Conservation (phyloP, 1,140 invertebrate species). For the Archivesica marissinica region DNA sequence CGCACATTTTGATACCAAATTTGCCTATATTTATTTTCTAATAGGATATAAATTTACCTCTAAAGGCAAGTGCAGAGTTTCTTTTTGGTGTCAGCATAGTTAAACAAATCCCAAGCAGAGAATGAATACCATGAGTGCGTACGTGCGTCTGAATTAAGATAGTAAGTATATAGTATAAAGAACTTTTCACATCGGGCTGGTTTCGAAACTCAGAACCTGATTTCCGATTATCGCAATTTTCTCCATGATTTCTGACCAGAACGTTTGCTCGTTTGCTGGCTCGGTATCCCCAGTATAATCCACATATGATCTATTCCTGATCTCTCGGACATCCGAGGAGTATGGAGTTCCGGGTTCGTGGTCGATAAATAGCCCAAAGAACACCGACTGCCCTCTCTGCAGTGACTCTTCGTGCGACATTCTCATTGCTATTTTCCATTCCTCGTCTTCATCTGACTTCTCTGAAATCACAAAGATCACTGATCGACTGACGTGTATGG, state of each 20-base stretch:
- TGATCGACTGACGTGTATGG: constrained; percentile 26
- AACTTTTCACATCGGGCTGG: background rate
- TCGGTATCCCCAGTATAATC: constrained; percentile 34
- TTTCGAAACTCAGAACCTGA: background rate
- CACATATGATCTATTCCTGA: constrained; percentile 15
- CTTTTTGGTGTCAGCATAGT: background rate
- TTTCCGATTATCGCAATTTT: background rate
- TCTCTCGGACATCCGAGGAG: constrained; percentile 13
- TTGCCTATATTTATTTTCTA: no score
- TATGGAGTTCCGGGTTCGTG: background rate
- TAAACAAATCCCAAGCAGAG: background rate
- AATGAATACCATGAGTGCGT: background rate
- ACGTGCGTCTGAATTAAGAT: background rate
- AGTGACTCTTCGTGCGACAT: constrained; percentile 46
- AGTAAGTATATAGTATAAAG: background rate
- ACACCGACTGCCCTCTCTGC: constrained; percentile 13
- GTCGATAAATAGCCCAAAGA: constrained; percentile 44
- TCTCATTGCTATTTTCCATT: constrained; percentile 43
- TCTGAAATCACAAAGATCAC: constrained; percentile 33
- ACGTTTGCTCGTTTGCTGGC: constrained; percentile 20
- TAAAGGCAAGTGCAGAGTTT: background rate
- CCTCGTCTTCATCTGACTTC: background rate
- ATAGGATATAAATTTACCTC: background rate
- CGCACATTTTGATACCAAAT: no score
- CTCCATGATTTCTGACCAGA: constrained; percentile 25